Base-by-base conservation (phyloP, 1,140 invertebrate genomes). In the Notospermus geniculatus region DNA sequence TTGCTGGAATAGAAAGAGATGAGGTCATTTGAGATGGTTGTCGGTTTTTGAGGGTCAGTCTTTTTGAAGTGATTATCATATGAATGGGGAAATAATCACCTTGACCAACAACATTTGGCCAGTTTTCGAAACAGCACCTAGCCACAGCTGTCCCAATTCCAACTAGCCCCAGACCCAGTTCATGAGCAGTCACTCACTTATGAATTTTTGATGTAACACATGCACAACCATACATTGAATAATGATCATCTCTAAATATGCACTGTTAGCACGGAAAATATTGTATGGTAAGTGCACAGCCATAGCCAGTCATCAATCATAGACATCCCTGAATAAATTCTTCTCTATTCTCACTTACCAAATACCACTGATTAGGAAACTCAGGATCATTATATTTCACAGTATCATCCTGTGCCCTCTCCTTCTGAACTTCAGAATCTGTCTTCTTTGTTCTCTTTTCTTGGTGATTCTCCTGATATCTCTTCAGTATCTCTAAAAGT, bases 311-410 rank as follows among this genome's bases (percentile, higher is more conserved):
- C n/a, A n/a, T n/a, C n/a, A n/a, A n/a, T n/a, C n/a, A n/a, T n/a
- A n/a, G n/a, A n/a, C n/a, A n/a, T n/a, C n/a, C 46, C 11, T 19
- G 29, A 43, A 41, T 30, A 55, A 9, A 56, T 23, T 39, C 2
- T 41, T 19, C 1, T 54, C 15, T 45, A n/a, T n/a, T 27, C 27
- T 30, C 30, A 63, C 78, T 75, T 73, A 83, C 82, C 71, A 80
- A 63, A 62, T 83, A 83, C 82, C 82, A 83, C 69, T 81, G 77
- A 54, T 82, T 72, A 13, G 63, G 54, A 55, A 71, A 83, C 54
- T 66, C 70, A 19, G 78, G 79, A 71, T 83, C 81, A 62, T 74
- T 76, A 57, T 80, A 81, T 1, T 58, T 15, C 15, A 73, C 54
- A 36, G 30, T 45, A 54, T 11, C 29, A 57, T 25, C 30, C 15